Evolutionary conservation across 2,797 vertebrate species (phyloP), one percentile per base, ranked within the genome.

Genomic region (Microhierax caerulescens): DNA sequence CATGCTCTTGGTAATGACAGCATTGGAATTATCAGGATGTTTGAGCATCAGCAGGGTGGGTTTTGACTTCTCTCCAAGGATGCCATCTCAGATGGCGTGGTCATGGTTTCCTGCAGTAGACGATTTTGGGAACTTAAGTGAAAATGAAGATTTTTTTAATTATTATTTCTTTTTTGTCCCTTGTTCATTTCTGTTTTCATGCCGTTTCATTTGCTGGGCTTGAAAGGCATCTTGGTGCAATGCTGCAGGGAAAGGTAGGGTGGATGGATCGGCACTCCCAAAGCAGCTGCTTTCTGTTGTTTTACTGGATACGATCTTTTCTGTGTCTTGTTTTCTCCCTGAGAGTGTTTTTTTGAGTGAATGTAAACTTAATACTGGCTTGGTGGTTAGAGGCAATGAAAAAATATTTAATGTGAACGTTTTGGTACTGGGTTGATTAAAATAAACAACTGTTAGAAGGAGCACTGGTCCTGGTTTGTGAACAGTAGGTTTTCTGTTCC

Each of bases 401-500:
- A 36, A 83, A 77, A 32, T 43, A 79, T 61, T 82, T 67, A 54
- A 89, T 47, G 53, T 47, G 65, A 90, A 95, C 65, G 50, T 93
- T 90, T 92, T 20, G 54, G 73, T 88, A 10, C n/a, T 27, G 54
- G 30, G 17, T 28, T 90, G 77, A 81, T 94, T 81, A 65, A 96
- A 93, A 93, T 59, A 91, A 92, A 54, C 67, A 64, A 48, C 45
- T 63, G 22, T 30, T 78, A 9, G 0, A 0, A 69, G 86, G 77
- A 89, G 28, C 41, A 13, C 56, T 84, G 90, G 48, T 61, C 73
- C 60, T 88, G 73, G n/a, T 64, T 72, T 88, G 85, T 8, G 67
- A 97, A 87, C 89, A 91, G 81, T 45, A 22, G 89, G 73, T 53
- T 92, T 97, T 76, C 84, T 95, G 89, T 78, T 93, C 77, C 67